Evolutionary conservation across 1,140 invertebrate species (phyloP).

Genomic region (Drosophila erecta): DNA sequence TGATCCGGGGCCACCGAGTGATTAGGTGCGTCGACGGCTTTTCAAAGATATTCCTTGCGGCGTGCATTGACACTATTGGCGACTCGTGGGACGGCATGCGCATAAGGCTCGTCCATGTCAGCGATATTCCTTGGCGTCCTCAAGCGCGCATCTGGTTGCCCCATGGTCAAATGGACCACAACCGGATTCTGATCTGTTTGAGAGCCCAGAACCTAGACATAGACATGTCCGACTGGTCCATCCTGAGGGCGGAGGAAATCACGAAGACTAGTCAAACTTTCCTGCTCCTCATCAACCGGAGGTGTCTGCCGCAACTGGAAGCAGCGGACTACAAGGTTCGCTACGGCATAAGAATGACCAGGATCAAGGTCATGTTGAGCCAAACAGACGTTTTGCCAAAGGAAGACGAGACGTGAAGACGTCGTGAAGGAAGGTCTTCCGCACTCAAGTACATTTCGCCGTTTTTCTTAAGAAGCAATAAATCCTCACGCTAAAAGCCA

Average conservation of each 20-base stretch:
- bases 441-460: not conserved
- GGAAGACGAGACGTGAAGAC: too few species aligned
- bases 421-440: too few species aligned
- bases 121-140: not conserved
- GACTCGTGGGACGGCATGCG: not conserved
- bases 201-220: constrained; percentile 1
- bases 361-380: not conserved
- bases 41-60: not conserved
- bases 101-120: not conserved
- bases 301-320: not conserved
- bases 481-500: not conserved
- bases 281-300: not conserved
- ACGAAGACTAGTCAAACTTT: not conserved
- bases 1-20: not conserved
- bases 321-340: not conserved
- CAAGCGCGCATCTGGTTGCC: constrained; percentile 1
- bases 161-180: not conserved
- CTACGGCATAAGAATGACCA: constrained; percentile 4
- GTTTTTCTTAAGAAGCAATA: not conserved
- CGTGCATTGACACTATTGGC: not conserved
- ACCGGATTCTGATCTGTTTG: not conserved
- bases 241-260: not conserved
- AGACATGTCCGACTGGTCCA: not conserved
- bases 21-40: constrained; percentile 5
- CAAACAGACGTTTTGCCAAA: not conserved